Conservation (phyloP, 1,140 invertebrate species). For the Halesus radiatus region DNA sequence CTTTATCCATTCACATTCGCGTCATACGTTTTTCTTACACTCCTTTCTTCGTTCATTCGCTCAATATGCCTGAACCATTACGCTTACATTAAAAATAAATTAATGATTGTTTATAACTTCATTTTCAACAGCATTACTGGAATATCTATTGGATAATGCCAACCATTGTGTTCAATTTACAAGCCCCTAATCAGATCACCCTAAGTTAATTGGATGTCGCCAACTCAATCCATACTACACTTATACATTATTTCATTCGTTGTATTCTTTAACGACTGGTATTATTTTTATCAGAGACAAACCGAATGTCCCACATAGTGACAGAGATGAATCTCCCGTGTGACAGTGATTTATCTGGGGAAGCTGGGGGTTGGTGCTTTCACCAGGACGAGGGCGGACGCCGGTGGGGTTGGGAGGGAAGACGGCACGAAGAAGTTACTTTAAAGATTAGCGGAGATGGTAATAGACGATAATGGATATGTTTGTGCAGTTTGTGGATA, state of each 20-base stretch:
- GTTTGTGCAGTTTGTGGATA: background rate
- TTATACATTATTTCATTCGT: background rate
- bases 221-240: conserved; percentile 1
- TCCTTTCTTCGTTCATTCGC: too few species aligned
- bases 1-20: too few species aligned
- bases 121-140: too few species aligned
- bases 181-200: background rate
- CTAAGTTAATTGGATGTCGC: background rate
- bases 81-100: too few species aligned
- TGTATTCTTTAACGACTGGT: conserved; percentile 12
- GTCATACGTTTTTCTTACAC: too few species aligned
- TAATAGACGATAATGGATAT: conserved; percentile 28
- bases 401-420: too few species aligned
- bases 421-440: background rate
- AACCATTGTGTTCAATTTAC: too few species aligned
- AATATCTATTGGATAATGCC: too few species aligned
- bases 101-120: too few species aligned
- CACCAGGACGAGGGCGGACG: conserved; percentile 20
- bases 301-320: conserved; percentile 56
- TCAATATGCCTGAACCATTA: too few species aligned
- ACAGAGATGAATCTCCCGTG: conserved; percentile 52
- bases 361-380: conserved; percentile 46
- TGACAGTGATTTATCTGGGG: conserved; percentile 57
- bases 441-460: background rate
- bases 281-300: conserved; percentile 55